phyloP scores from a whole-genome alignment of 2,888 invertebrate species.

The Scaptomyza polygonia region DNA sequence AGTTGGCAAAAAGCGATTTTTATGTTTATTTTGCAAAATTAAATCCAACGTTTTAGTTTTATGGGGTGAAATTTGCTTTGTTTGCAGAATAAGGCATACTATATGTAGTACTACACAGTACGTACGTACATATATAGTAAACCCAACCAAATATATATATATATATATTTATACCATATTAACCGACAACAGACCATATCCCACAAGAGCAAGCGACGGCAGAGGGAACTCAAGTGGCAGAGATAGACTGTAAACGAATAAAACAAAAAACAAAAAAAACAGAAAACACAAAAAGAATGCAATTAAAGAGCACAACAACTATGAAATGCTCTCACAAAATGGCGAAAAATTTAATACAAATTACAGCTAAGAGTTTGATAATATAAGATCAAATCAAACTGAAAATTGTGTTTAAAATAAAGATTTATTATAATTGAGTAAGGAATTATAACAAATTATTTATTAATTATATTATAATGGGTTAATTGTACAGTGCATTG shows the following conservation, averaged over 20 bases:
- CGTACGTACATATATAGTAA: not conserved
- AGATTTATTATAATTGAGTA: no score
- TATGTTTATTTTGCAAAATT: conserved; percentile 79
- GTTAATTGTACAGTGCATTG: conserved; percentile 8
- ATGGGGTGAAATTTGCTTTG: conserved; percentile 76
- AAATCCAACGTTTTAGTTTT: conserved; percentile 78
- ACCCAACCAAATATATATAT: not conserved
- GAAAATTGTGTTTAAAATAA: no score
- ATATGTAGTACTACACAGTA: conserved; percentile 11
- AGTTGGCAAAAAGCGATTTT: conserved; percentile 55
- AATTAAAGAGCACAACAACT: not conserved
- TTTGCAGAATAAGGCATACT: conserved; percentile 66
- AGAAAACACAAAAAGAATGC: not conserved
- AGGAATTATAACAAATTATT: no score
- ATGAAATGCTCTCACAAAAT: conserved; percentile 11
- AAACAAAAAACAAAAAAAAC: not conserved
- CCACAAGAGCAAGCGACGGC: not conserved
- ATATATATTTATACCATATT: conserved; percentile 14
- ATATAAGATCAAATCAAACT: no score
- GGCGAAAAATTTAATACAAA: no score
- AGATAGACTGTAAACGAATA: not conserved
- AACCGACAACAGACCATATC: conserved; percentile 12
- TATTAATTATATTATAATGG: no score
- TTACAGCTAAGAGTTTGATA: no score
- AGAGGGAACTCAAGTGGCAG: not conserved